Evolutionary conservation across 2,113 vertebrate species (phyloP), one percentile per base, ranked within the genome.

Genomic region (Scytalopus superciliaris): DNA sequence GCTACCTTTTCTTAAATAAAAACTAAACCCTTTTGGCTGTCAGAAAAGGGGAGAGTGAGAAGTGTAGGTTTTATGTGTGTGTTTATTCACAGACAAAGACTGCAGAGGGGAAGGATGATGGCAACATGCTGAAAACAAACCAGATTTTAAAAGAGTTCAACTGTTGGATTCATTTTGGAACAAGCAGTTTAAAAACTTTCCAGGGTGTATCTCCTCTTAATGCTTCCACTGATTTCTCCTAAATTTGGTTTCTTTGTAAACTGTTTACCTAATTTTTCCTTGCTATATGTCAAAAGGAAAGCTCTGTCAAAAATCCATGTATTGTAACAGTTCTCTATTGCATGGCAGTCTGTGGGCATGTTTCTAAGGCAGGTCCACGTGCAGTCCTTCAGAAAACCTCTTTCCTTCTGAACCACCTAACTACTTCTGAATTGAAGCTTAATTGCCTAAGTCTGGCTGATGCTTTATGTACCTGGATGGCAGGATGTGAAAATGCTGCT

Each of bases 401-500:
- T 63, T 67, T 63, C 70, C 57, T 85, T 77, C 67, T 76, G 63
- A 88, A 53, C 37, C 53, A 47, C 45, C 4, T 28, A 40, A 33
- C 66, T 84, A 1, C 37, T 68, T 80, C 40, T 53, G 45, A 88
- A 88, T 57, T 39, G 25, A 80, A 89, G 49, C 44, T 90, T 82
- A 91, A 90, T 91, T 95, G 75, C 67, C 57, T 25, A 60, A 73
- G 42, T 24, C 84, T 89, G 42, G 40, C 81, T 69, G 75, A 57
- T 80, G 74, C 60, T 91, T 94, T 64, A 56, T 56, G 52, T 79
- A 12, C 40, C 64, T 33, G 7, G 23, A 28, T 60, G 47, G 68
- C 87, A 70, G 44, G 39, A 87, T 82, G 66, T 78, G 60, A 63
- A 92, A 92, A 87, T 27, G 55, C 68, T 81, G 56, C 69, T 91